These are phyloP conservation scores for Julus scandinavius DNA, from an alignment of 2,888 invertebrate species.

Conservation along the genomic window DNA sequence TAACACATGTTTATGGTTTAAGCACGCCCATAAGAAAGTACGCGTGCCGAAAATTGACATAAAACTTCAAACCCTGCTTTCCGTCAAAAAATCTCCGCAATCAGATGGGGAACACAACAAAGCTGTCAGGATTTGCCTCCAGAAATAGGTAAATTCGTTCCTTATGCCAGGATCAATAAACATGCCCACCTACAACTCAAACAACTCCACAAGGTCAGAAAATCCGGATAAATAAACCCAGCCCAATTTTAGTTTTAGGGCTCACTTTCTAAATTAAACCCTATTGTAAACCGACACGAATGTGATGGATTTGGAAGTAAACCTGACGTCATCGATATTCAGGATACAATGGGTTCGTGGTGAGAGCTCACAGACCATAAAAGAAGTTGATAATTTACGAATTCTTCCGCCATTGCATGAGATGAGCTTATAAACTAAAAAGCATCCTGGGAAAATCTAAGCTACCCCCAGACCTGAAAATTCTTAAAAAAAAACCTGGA, in stretches of 20 bases:
- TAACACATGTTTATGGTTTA: background rate
- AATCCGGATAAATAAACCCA: background rate
- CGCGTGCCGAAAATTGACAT: background rate
- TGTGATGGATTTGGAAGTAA: background rate
- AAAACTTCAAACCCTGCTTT: background rate
- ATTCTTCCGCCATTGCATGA: too few species aligned
- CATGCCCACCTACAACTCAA: slow-evolving; percentile 11
- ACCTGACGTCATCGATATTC: background rate
- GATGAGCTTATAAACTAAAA: too few species aligned
- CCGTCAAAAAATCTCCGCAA: background rate
- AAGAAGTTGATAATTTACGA: too few species aligned
- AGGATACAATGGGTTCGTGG: too few species aligned
- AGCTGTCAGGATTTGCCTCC: background rate
- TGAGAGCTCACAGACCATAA: too few species aligned
- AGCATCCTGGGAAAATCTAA: too few species aligned
- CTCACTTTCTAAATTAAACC: background rate
- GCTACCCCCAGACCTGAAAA: too few species aligned
- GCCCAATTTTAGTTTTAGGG: background rate
- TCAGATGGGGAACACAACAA: background rate
- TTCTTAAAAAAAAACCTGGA: too few species aligned
- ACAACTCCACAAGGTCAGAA: background rate
- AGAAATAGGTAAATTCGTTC: background rate
- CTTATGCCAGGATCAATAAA: background rate
- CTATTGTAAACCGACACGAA: background rate
- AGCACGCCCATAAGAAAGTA: background rate